These are phyloP conservation scores for Parascotia fuliginaria DNA, from an alignment of 2,888 invertebrate genomes.

Conservation along the genomic window DNA sequence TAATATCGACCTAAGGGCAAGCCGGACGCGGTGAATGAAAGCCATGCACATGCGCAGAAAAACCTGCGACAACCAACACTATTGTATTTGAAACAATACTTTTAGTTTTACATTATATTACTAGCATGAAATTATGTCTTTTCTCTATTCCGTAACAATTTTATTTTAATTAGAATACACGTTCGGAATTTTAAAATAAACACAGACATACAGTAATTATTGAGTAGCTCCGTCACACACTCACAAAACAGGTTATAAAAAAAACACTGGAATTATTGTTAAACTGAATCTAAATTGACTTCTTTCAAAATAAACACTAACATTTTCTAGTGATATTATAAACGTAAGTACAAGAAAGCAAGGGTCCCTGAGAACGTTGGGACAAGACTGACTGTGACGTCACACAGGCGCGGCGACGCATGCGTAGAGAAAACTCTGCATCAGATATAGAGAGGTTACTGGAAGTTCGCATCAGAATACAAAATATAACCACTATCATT, in stretches of 20 bases:
- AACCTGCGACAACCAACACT: conserved; percentile 28
- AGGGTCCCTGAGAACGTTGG: conserved; percentile 60
- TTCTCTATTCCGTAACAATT: not conserved
- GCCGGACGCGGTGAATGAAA: conserved; percentile 61
- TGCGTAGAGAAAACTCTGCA: conserved; percentile 59
- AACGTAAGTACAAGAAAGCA: conserved; percentile 35
- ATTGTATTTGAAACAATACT: conserved; percentile 35
- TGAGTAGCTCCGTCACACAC: conserved; percentile 1
- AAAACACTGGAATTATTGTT: not conserved
- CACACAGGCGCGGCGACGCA: conserved; percentile 76
- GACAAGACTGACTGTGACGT: conserved; percentile 71
- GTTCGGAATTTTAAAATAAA: not conserved
- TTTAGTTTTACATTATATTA: not conserved
- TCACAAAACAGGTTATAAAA: conserved; percentile 3
- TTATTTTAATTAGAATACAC: not conserved
- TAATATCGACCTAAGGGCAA: conserved; percentile 55
- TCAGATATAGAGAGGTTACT: conserved; percentile 52
- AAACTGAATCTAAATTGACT: conserved; percentile 15
- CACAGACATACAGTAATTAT: conserved; percentile 24
- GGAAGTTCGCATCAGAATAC: conserved; percentile 29
- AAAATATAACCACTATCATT: too few species aligned
- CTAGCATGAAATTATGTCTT: not conserved
- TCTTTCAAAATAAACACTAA: conserved; percentile 15
- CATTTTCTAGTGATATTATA: conserved; percentile 14
- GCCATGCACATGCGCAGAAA: conserved; percentile 59